Evolutionary conservation across 2,888 invertebrate species (phyloP).

Genomic region (Ectropis crepuscularia): DNA sequence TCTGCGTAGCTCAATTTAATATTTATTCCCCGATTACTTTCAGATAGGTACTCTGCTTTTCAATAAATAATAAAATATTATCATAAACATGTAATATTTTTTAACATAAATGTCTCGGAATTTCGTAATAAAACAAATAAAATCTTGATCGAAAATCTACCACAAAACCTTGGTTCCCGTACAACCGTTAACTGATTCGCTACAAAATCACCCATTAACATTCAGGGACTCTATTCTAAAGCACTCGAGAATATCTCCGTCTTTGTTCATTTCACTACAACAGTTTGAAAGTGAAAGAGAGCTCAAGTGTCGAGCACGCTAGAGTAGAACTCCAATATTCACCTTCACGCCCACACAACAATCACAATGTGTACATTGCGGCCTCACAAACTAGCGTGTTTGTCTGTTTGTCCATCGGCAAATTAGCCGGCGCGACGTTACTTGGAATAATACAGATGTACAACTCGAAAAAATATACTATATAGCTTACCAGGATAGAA

Average conservation of each 20-base stretch:
- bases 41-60: too few species aligned
- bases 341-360: constrained; percentile 36
- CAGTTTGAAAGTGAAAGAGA: not conserved
- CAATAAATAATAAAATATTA: too few species aligned
- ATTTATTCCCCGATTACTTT: too few species aligned
- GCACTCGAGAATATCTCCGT: not conserved
- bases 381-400: constrained; percentile 29
- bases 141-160: not conserved
- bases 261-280: not conserved
- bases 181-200: constrained; percentile 3
- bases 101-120: too few species aligned
- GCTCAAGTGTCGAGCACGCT: not conserved
- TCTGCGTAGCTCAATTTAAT: too few species aligned
- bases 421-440: constrained; percentile 53
- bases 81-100: too few species aligned
- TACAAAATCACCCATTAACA: constrained; percentile 12
- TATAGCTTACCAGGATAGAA: not conserved
- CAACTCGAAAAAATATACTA: not conserved
- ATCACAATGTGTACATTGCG: constrained; percentile 37
- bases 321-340: constrained; percentile 11
- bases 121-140: too few species aligned
- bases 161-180: constrained; percentile 1
- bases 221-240: not conserved
- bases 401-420: constrained; percentile 53
- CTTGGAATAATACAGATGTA: constrained; percentile 11